Evolutionary conservation across 2,113 vertebrate species (phyloP).

Genomic region (Phoxinus phoxinus): DNA sequence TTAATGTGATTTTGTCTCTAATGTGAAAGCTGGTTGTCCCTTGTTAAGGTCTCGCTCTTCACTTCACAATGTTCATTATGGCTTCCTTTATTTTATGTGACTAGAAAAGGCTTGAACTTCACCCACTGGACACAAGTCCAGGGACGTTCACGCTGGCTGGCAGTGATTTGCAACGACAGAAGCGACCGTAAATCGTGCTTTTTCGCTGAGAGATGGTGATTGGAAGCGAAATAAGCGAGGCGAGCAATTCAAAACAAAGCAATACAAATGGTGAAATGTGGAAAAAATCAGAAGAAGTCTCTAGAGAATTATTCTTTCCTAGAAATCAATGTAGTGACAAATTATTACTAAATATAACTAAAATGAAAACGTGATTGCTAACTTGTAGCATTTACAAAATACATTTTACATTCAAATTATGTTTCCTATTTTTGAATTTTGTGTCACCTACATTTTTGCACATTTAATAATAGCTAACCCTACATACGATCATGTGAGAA

Average conservation of each 20-base stretch:
- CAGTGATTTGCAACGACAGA: not conserved
- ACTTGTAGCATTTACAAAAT: not conserved
- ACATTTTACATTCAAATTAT: not conserved
- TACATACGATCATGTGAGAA: too few species aligned
- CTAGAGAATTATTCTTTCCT: not conserved
- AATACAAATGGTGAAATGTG: not conserved
- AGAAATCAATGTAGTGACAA: not conserved
- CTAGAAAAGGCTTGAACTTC: constrained; percentile 5
- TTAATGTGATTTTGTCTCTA: constrained; percentile 9
- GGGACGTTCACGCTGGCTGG: not conserved
- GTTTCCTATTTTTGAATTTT: too few species aligned
- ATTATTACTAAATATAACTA: not conserved
- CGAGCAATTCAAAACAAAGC: not conserved
- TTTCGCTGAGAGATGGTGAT: constrained; percentile 1
- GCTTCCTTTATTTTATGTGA: not conserved
- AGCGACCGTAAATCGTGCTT: not conserved
- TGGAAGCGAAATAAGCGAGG: not conserved
- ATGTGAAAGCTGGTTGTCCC: not conserved
- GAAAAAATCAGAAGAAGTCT: not conserved
- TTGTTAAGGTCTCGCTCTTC: not conserved
- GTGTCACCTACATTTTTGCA: too few species aligned
- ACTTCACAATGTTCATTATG: not conserved
- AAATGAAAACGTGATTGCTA: not conserved
- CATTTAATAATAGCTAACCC: too few species aligned
- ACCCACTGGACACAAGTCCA: not conserved